These are phyloP conservation scores for Drosophila obscura DNA, from an alignment of 1,140 invertebrate genomes.

Conservation along the genomic window DNA sequence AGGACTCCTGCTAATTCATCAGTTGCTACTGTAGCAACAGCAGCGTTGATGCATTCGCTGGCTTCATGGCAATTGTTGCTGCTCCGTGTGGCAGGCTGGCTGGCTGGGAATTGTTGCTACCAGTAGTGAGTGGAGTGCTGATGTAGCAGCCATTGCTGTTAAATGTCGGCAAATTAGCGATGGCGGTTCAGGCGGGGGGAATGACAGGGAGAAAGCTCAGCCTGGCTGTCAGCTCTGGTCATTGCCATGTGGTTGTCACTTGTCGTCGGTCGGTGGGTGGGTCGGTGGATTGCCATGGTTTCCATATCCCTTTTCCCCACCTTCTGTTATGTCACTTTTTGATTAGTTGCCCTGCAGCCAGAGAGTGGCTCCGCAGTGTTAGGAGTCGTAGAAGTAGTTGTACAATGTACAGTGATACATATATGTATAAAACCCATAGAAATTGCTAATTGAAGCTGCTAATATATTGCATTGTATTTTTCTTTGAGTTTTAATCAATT, in stretches of 20 bases:
- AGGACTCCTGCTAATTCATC: slow-evolving; percentile 50
- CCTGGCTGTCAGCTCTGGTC: slow-evolving; percentile 11
- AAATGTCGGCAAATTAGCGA: slow-evolving; percentile 74
- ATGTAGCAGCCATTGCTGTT: slow-evolving; percentile 58
- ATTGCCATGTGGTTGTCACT: slow-evolving; percentile 63
- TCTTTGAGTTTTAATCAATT: slow-evolving; percentile 15
- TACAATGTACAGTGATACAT: too few relatives aligned
- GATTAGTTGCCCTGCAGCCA: slow-evolving; percentile 50
- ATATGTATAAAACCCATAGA: too few relatives aligned
- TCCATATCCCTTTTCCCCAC: neutral
- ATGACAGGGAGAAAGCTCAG: neutral
- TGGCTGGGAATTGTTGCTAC: neutral
- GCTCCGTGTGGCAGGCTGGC: too few relatives aligned
- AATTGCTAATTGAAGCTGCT: slow-evolving; percentile 31
- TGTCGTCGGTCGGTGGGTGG: slow-evolving; percentile 56
- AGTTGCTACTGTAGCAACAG: slow-evolving; percentile 19
- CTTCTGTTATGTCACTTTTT: slow-evolving; percentile 42
- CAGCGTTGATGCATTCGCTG: slow-evolving; percentile 44
- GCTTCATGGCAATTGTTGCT: slow-evolving; percentile 25
- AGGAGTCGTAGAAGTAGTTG: neutral
- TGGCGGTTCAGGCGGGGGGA: slow-evolving; percentile 49
- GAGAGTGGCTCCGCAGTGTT: too few relatives aligned
- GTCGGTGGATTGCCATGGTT: slow-evolving; percentile 6
- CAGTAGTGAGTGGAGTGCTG: slow-evolving; percentile 14
- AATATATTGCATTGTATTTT: slow-evolving; percentile 4